These are phyloP conservation scores for Fulica atra DNA, from an alignment of 2,113 vertebrate species.

Conservation along the genomic window DNA sequence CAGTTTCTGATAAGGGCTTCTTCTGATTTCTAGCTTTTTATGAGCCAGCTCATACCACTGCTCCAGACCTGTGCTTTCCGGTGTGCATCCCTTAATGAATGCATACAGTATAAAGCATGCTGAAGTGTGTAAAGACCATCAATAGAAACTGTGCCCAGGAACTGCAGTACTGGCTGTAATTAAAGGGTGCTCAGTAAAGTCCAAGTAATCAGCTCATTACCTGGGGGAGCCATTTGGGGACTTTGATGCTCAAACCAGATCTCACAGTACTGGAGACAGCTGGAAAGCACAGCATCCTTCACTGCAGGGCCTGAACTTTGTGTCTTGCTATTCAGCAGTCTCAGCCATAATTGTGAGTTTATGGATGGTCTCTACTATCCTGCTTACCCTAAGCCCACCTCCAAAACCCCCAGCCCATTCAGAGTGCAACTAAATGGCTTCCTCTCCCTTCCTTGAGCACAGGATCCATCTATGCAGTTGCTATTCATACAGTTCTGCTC, in stretches of 20 bases:
- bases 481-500: not conserved
- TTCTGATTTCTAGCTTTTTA: not conserved
- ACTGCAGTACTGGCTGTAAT: not conserved
- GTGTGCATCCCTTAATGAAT: not conserved
- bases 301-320: not conserved
- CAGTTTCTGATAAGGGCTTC: not conserved
- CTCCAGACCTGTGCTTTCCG: not conserved
- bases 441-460: too few relatives aligned
- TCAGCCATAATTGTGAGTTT: not conserved
- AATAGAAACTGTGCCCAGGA: not conserved
- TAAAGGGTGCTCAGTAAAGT: constrained; percentile 20
- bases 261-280: not conserved
- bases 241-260: not conserved
- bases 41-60: not conserved
- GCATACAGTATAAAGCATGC: not conserved
- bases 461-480: not conserved
- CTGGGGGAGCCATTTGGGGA: not conserved
- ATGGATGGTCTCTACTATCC: not conserved
- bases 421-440: not conserved
- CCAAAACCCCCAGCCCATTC: not conserved
- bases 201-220: not conserved
- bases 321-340: not conserved
- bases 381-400: not conserved
- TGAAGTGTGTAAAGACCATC: not conserved
- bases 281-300: not conserved